phyloP scores from a whole-genome alignment of 2,113 vertebrate species.

The Cromileptes altivelis region DNA sequence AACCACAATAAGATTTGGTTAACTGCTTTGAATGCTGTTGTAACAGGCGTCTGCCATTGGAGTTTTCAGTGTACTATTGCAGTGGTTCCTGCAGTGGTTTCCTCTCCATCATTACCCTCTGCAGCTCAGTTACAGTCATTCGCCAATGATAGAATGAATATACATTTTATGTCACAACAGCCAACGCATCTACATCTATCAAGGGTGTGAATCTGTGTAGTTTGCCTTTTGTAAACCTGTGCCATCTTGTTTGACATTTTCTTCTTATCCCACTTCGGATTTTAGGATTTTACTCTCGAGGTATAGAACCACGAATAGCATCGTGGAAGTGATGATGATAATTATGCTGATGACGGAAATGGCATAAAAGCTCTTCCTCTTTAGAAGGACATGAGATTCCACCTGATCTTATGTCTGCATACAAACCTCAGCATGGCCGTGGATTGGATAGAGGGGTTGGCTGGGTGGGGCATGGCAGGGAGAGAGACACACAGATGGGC shows the following conservation, averaged over 20 bases:
- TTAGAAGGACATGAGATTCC: conserved; percentile 69
- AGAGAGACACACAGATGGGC: conserved; percentile 31
- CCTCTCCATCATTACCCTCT: conserved; percentile 3
- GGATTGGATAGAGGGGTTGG: conserved; percentile 48
- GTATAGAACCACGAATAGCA: conserved; percentile 82
- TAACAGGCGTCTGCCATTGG: background rate
- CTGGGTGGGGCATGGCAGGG: conserved; percentile 68
- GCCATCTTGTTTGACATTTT: conserved; percentile 72
- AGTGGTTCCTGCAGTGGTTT: background rate
- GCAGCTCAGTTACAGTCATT: background rate
- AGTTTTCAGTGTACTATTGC: background rate
- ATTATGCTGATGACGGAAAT: conserved; percentile 57
- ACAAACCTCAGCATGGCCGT: conserved; percentile 67
- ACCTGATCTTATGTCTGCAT: conserved; percentile 63
- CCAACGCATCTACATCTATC: conserved; percentile 26
- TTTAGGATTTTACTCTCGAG: conserved; percentile 88
- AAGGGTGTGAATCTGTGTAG: conserved; percentile 10
- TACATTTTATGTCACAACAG: conserved; percentile 18
- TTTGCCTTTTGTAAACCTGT: conserved; percentile 55
- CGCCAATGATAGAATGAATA: conserved; percentile 1
- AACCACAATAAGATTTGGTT: background rate
- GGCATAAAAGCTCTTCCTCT: conserved; percentile 69
- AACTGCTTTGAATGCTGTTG: background rate
- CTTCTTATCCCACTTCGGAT: conserved; percentile 70
- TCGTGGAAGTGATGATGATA: conserved; percentile 68